phyloP scores from a whole-genome alignment of 1,140 invertebrate species.

The Acyrthosiphon pisum region DNA sequence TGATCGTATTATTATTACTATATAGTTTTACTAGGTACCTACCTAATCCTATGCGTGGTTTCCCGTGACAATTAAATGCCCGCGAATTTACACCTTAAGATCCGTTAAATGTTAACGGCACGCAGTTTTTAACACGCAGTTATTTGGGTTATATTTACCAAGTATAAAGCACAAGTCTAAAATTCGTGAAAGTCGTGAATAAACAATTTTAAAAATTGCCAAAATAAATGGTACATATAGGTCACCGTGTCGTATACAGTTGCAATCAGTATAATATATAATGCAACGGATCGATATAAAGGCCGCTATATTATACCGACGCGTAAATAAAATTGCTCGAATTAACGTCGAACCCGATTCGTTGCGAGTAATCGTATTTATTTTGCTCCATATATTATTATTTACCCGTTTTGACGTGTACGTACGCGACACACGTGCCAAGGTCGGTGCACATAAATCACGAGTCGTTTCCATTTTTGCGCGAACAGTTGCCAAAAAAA shows the following conservation, averaged over 20 bases:
- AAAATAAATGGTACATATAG: no score
- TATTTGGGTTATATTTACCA: no score
- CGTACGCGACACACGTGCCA: neutral
- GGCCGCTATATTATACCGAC: neutral
- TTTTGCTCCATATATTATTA: neutral
- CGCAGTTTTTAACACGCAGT: no score
- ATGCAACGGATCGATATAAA: neutral
- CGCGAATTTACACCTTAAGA: no score
- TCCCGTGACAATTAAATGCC: no score
- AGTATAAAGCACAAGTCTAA: no score
- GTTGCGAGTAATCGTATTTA: neutral
- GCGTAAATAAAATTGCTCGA: neutral
- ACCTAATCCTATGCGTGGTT: no score
- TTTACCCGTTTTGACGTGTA: neutral
- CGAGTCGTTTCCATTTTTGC: neutral
- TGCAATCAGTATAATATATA: no score
- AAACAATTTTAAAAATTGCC: no score
- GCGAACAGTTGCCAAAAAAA: slow-evolving; percentile 30
- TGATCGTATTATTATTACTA: neutral
- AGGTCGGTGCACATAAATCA: neutral
- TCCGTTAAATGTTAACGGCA: no score
- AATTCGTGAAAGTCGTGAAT: no score
- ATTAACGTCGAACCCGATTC: neutral
- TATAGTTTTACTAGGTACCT: neutral
- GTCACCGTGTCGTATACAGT: no score